Evolutionary conservation across 2,888 invertebrate species (phyloP).

Genomic region (Caenorhabditis sp.): DNA sequence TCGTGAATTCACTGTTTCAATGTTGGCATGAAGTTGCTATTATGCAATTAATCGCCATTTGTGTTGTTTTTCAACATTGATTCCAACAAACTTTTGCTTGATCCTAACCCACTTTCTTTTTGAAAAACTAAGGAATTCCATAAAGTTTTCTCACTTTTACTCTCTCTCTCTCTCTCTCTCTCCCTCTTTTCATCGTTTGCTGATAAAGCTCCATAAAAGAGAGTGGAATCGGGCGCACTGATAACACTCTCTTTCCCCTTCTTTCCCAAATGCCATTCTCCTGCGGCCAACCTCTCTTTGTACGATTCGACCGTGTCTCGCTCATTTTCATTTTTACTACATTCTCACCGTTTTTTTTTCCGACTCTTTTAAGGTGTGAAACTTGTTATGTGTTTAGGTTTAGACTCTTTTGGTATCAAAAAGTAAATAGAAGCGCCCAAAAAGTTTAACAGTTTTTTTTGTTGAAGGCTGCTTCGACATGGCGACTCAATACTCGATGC

Average conservation of each 20-base stretch:
- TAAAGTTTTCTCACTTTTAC: too few relatives aligned
- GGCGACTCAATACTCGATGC: conserved; percentile 20
- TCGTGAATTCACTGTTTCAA: too few relatives aligned
- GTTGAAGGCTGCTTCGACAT: conserved; percentile 21
- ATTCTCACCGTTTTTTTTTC: background rate
- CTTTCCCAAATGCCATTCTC: background rate
- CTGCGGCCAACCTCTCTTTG: too few relatives aligned
- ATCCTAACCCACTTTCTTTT: too few relatives aligned
- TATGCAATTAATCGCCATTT: too few relatives aligned
- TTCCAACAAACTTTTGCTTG: too few relatives aligned
- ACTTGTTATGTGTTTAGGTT: background rate
- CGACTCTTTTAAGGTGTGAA: background rate
- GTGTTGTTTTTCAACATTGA: too few relatives aligned
- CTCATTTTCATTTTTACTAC: background rate
- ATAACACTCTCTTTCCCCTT: conserved; percentile 9
- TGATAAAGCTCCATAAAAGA: conserved; percentile 48
- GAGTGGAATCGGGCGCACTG: conserved; percentile 43
- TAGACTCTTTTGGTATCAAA: background rate
- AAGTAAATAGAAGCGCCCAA: background rate
- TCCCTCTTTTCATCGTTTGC: conserved; percentile 8
- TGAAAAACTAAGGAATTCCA: too few relatives aligned
- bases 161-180: conserved; percentile 12
- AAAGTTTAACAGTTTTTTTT: background rate
- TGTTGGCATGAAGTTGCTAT: too few relatives aligned
- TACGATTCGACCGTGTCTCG: background rate